Evolutionary conservation across 2,888 invertebrate species (phyloP), one percentile per base, ranked within the genome.

Genomic region (Habroteleia sp.): DNA sequence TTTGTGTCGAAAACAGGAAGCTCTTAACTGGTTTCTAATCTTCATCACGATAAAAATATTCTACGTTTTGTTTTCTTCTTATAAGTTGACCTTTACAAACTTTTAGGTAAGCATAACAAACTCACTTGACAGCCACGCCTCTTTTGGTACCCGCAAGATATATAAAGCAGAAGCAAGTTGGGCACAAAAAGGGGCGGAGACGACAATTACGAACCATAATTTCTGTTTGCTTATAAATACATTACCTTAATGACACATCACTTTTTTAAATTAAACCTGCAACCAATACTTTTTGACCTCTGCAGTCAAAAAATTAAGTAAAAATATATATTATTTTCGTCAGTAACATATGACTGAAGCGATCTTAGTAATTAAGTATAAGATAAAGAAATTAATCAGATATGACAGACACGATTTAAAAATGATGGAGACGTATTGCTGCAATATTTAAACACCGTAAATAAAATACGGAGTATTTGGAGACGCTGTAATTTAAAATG

Each of bases 171-270:
- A 48, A 62, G 48, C 48, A 62, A 29, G 39, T 41, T 50, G 39
- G 50, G 48, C 17, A 60, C 39, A 62, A 62, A 48, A 48, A 29
- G 17, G 23, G 62, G 62, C 31, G 50, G 62, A 62, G 50, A 27
- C 3, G 35, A 23, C 50, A 62, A 62, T 62, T 62, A 50, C 50
- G 20, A 62, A 41, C 48, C 41, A 41, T 62, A 62, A 63, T 63
- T 63, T 63, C 33, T 50, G 50, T 63, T 63, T 42, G 63, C 41
- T 50, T 63, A 63, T 63, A 50, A 50, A 50, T 63, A 62, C 23
- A 62, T 62, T 48, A 48, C 8, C 31, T 41, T 41, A 41, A 50
- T 48, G 41, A 48, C 31, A 50, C 39, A 31, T 62, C 48, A 35
- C 31, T 48, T 62, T 46, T 50, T 41, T 13, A 17, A 39, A 25